Conservation (phyloP, 2,888 invertebrate genomes). For the Copidosoma aretas region DNA sequence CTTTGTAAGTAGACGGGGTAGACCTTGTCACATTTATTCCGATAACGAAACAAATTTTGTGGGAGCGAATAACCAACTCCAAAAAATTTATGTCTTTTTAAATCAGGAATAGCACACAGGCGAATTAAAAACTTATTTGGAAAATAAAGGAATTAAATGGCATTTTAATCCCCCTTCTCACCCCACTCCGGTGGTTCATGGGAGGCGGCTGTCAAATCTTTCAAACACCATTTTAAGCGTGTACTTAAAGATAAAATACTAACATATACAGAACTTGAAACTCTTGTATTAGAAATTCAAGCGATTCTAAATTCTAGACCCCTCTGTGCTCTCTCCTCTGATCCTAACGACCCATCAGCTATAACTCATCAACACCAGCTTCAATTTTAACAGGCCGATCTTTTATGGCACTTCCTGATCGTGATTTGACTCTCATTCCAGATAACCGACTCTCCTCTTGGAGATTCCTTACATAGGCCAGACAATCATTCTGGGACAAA, state of each 20-base stretch:
- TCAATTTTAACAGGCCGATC: not conserved
- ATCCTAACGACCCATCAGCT: not conserved
- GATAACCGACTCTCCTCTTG: not conserved
- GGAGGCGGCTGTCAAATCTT: not conserved
- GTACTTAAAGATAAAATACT: not conserved
- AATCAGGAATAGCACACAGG: too few species aligned
- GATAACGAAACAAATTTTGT: too few species aligned
- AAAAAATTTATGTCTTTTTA: too few species aligned
- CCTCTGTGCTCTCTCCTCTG: not conserved
- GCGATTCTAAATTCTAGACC: not conserved
- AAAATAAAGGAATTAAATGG: too few species aligned
- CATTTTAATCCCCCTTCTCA: too few species aligned
- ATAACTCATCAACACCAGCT: not conserved
- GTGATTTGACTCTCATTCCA: not conserved
- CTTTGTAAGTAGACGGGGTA: too few species aligned
- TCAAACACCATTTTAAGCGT: not conserved
- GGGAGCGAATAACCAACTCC: too few species aligned
- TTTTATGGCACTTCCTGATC: not conserved
- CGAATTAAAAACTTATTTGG: too few species aligned
- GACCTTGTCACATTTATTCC: too few species aligned
- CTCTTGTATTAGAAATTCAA: not conserved
- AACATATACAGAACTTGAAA: not conserved
- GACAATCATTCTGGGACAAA: not conserved
- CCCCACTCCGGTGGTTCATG: conserved; percentile 11
- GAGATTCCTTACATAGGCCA: not conserved